Percentiles rank a stretch among this genome's conserved stretches.
Evolutionary conservation across 1,140 invertebrate species (phyloP).

Genomic region (Hirudo medicinalis): DNA sequence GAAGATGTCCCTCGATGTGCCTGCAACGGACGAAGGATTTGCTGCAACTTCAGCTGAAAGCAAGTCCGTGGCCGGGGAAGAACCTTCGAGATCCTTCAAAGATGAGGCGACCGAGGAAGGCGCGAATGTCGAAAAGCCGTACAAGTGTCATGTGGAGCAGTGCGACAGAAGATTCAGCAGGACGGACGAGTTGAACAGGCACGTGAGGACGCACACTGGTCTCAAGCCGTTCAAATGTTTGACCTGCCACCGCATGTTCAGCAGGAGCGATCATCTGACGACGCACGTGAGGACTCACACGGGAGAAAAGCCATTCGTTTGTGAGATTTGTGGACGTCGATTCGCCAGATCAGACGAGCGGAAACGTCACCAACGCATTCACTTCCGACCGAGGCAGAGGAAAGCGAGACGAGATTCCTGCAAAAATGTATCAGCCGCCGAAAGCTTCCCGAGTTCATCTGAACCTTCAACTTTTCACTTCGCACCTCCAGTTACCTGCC

Average conservation of each 20-base stretch:
- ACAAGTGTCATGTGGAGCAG: conserved; percentile 8
- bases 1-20: neutral
- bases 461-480: too few species aligned
- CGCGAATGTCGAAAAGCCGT: neutral
- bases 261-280: conserved; percentile 54
- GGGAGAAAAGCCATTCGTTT: conserved; percentile 87
- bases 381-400: conserved; percentile 40
- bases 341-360: conserved; percentile 98
- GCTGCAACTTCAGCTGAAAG: neutral
- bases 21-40: too few species aligned
- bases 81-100: neutral
- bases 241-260: conserved; percentile 96
- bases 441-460: too few species aligned
- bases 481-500: too few species aligned
- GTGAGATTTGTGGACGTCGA: conserved; percentile 93
- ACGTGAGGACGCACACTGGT: conserved; percentile 67
- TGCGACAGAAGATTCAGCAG: conserved; percentile 13
- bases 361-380: conserved; percentile 94
- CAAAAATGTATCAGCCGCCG: too few species aligned
- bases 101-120: neutral
- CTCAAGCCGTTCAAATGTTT: conserved; percentile 97
- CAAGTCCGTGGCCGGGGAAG: neutral
- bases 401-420: conserved; percentile 44
- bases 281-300: conserved; percentile 43
- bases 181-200: conserved; percentile 15